These are phyloP conservation scores for Muntiacus muntjak DNA, from an alignment of 2,113 vertebrate species.

Conservation along the genomic window DNA sequence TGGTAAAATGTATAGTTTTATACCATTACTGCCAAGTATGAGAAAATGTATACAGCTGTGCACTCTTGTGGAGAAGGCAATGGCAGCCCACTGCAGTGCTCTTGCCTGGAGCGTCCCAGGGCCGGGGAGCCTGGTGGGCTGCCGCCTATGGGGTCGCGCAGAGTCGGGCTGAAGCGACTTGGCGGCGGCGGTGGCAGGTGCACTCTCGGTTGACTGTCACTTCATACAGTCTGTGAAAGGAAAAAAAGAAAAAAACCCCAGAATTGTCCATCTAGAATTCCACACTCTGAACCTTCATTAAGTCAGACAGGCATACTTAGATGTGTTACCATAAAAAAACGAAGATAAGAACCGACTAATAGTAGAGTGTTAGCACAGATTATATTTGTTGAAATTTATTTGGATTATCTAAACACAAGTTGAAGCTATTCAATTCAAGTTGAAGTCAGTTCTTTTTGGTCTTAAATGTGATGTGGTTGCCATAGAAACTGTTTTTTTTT, in stretches of 20 bases:
- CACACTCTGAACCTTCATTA: no score
- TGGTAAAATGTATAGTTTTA: neutral
- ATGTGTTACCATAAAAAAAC: neutral
- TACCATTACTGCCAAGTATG: fast-evolving
- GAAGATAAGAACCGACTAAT: neutral
- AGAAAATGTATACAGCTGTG: neutral
- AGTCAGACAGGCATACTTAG: neutral
- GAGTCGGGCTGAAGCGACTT: no score
- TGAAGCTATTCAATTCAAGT: neutral
- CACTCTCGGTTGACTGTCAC: neutral
- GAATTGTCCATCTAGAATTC: neutral
- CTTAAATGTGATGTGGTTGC: conserved; percentile 59
- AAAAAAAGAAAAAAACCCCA: neutral
- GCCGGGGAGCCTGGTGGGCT: no score
- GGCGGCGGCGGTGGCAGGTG: fast-evolving
- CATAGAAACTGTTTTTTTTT: conserved; percentile 67
- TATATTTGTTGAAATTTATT: neutral
- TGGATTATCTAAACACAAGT: neutral
- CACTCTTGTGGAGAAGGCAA: neutral
- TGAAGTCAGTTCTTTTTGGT: conserved; percentile 33
- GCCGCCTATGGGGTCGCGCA: no score
- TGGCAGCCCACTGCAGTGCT: no score
- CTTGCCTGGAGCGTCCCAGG: no score
- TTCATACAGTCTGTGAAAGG: neutral
- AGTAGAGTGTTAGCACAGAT: neutral